Evolutionary conservation across 2,113 vertebrate species (phyloP).

Genomic region (Gymnorhina tibicen): DNA sequence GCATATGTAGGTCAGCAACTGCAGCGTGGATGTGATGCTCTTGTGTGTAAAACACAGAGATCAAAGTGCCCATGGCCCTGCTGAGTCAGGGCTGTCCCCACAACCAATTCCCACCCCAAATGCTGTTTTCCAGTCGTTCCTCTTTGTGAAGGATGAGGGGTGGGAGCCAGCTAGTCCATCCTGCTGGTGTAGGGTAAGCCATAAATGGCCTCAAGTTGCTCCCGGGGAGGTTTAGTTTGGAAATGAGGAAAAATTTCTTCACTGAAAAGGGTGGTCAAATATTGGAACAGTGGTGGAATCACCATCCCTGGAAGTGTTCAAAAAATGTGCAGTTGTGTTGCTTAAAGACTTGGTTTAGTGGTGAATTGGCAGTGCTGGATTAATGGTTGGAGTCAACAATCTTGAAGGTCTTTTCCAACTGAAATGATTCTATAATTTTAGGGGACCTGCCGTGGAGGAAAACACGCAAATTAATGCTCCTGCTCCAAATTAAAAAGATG

Average conservation of each 20-base stretch:
- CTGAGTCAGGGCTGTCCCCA: background rate
- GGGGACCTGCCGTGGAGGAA: background rate
- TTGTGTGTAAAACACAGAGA: background rate
- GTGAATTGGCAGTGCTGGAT: background rate
- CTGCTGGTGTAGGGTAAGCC: background rate
- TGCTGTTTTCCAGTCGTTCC: background rate
- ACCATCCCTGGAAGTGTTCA: background rate
- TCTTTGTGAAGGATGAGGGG: background rate
- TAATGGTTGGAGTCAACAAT: background rate
- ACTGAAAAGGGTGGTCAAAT: background rate
- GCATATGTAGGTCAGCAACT: constrained; percentile 21
- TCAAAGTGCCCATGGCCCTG: background rate
- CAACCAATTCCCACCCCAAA: background rate
- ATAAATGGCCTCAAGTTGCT: background rate
- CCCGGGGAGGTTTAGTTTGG: background rate
- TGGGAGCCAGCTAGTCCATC: background rate
- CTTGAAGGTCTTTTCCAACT: background rate
- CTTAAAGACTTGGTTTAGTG: background rate
- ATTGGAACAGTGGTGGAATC: background rate
- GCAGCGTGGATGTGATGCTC: background rate
- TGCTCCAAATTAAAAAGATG: background rate
- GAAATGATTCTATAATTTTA: background rate
- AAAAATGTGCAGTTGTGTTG: background rate
- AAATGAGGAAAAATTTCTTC: background rate
- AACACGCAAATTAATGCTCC: background rate